Evolutionary conservation across 2,888 invertebrate species (phyloP), one percentile per base, ranked within the genome.

Genomic region (Rhagophthalmus giganteus): DNA sequence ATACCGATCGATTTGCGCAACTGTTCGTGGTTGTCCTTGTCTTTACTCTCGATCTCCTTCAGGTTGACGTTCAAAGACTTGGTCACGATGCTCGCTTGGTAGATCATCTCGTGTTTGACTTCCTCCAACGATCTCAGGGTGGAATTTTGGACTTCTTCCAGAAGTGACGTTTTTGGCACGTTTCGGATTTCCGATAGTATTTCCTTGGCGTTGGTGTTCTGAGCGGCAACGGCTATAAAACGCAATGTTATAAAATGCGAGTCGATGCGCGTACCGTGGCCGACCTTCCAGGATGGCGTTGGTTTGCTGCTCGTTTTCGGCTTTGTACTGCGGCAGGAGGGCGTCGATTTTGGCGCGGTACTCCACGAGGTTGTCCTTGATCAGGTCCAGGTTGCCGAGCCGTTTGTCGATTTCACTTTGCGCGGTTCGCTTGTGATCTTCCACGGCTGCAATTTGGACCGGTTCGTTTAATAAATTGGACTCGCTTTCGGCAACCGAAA

Each of bases 1-100:
- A 68, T 64, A 8, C 61, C 64, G 11, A 73, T 59, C 1, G 68
- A 65, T 9, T 64, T 62, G 4, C 61, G 42, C 3, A 67, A 49
- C 3, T 68, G 14, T 9, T 12, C 32, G 15, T 5, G 6, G 14
- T 15, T 11, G 32, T 1, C 14, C 14, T 3, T 32, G 13, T 15
- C 6, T n/a, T 32, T 34, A 4, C 10, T 34, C 11, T 10, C 8
- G 6, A 34, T 15, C 3, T 2, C 6, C 10, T 16, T 10, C 34
- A 15, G 2, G 5, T 4, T 24, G 9, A 11, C 20, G 20, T 15
- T 9, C 5, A 16, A 16, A 24, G 11, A 4, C 24, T 24, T 4
- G 11, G 20, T 8, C 9, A 16, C 24, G 3, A 7, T 20, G 1
- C 20, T 39, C 2, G 46, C 13, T 14, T 28, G 34, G 1, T 27